phyloP scores from a whole-genome alignment of 1,140 invertebrate genomes.

The Atopsyche davidsoni region DNA sequence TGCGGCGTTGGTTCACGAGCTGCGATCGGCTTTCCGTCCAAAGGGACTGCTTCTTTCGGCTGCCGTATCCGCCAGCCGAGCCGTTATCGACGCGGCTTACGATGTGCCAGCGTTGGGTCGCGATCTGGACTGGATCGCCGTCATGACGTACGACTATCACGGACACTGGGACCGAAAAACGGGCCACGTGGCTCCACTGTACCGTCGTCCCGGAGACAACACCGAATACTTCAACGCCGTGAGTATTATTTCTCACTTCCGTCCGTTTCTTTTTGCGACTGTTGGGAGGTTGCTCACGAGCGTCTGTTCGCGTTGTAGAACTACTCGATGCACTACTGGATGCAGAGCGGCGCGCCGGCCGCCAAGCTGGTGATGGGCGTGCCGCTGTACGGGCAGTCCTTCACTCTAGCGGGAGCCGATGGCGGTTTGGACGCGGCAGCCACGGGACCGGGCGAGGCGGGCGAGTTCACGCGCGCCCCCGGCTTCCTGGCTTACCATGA shows the following conservation, averaged over 20 bases:
- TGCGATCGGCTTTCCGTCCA: constrained; percentile 63
- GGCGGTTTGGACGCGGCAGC: constrained; percentile 47
- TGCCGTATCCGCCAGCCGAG: constrained; percentile 78
- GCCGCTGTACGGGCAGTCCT: constrained; percentile 59
- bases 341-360: constrained; percentile 49
- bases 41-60: constrained; percentile 68
- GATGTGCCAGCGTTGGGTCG: constrained; percentile 63
- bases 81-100: constrained; percentile 74
- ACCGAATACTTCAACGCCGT: constrained; percentile 55
- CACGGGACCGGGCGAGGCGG: constrained; percentile 53
- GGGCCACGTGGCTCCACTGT: constrained; percentile 76
- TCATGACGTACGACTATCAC: constrained; percentile 85
- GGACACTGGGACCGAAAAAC: constrained; percentile 81
- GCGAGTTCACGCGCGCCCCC: constrained; percentile 56
- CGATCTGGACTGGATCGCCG: constrained; percentile 73
- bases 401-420: constrained; percentile 53
- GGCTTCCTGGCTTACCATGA: constrained; percentile 72
- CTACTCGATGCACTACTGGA: constrained; percentile 56
- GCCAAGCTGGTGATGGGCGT: constrained; percentile 56
- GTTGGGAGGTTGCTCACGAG: too few species aligned
- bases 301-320: constrained; percentile 35
- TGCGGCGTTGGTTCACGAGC: constrained; percentile 60
- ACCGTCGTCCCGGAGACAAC: constrained; percentile 61
- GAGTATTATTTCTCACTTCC: constrained; percentile 25
- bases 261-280: constrained; percentile 5